Evolutionary conservation across 1,140 invertebrate genomes (phyloP).

Genomic region (Pectinophora gossypiella): DNA sequence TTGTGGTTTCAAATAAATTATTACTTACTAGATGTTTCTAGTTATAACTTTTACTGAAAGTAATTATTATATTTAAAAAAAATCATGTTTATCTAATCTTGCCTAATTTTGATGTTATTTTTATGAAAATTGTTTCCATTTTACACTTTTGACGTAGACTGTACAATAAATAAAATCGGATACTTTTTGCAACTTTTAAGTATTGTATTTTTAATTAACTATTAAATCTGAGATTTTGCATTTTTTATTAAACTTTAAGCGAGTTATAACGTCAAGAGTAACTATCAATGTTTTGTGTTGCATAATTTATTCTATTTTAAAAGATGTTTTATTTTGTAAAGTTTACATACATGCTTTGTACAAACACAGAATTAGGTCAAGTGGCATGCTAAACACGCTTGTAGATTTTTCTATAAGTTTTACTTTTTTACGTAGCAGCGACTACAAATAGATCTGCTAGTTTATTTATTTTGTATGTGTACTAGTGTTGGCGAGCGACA

Average conservation of each 20-base stretch:
- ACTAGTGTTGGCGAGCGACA: no score
- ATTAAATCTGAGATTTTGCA: constrained; percentile 33
- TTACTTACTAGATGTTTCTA: not conserved
- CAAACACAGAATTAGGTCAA: not conserved
- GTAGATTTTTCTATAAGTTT: not conserved
- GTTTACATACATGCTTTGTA: constrained; percentile 61
- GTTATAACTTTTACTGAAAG: not conserved
- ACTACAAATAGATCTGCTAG: constrained; percentile 62
- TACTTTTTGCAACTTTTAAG: constrained; percentile 6
- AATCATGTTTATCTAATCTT: constrained; percentile 41
- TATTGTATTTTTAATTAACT: constrained; percentile 7
- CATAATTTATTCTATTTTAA: constrained; percentile 67
- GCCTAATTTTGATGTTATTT: constrained; percentile 23
- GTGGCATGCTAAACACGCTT: constrained; percentile 2
- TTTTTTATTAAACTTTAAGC: constrained; percentile 22
- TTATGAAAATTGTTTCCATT: not conserved
- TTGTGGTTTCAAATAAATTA: no score
- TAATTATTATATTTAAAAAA: not conserved
- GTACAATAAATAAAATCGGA: not conserved
- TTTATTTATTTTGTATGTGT: constrained; percentile 40
- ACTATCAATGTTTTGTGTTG: constrained; percentile 49
- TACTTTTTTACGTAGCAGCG: constrained; percentile 2
- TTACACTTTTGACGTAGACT: not conserved
- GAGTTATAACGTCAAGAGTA: constrained; percentile 22
- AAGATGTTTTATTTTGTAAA: constrained; percentile 45